Evolutionary conservation across 1,140 invertebrate species (phyloP), one percentile per base, ranked within the genome.

Genomic region (Sogatella furcifera): DNA sequence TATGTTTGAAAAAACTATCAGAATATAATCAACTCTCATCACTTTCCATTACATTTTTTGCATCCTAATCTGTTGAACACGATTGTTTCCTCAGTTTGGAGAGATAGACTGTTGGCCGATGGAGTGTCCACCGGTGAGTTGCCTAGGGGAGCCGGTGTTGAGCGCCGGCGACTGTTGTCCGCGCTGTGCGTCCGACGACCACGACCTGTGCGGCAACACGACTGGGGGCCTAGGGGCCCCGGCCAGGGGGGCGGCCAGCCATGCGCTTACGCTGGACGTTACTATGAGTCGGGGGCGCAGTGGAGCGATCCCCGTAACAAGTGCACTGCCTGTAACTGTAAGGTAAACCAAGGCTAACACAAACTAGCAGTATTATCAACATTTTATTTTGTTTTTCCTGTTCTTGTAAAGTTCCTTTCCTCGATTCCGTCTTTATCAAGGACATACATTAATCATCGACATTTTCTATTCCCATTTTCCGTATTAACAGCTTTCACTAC

Each of bases 101-200:
- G 89, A 95, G 76, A 82, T 90, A 61, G 90, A 92, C 76, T 95
- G 90, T 71, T 92, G 89, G 89, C 83, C 86, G 66, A 79, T 89
- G 70, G 84, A 90, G 68, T 93, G 91, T 77, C 89, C 89, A 61
- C 81, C 81, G 19, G 73, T 84, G 31, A 77, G 78, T 17, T 89
- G 89, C 76, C 24, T 28, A 4, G 71, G 80, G 64, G 79, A 85
- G 68, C 78, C 84, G 38, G 73, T 89, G 57, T 80, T 80, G 66
- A 71, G 77, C 55, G 73, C 77, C 15, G 80, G 81, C 11, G 83
- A 87, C 69, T 86, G 85, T 74, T 86, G 86, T 73, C 81, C 81
- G n/a, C 77, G 83, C 38, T 89, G 86, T 70, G 76, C 78, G 43
- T 81, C 81, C 60, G 84, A 85, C 71, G 78, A 76, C 9, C 80